These are phyloP conservation scores for Rhyacichthys aspro DNA, from an alignment of 2,797 vertebrate genomes.

Conservation along the genomic window DNA sequence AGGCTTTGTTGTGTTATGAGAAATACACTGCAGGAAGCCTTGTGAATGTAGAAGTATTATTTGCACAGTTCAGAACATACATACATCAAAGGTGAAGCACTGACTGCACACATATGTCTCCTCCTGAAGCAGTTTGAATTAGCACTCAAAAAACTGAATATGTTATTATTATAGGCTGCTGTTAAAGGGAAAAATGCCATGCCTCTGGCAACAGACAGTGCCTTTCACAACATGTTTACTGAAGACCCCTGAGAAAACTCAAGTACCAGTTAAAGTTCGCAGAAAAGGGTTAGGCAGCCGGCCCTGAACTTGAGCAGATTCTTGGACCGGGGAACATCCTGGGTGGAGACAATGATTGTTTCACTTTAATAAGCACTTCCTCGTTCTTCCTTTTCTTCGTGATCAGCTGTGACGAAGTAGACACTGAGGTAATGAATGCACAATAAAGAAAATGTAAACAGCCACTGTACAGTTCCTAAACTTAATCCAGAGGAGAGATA, in stretches of 20 bases:
- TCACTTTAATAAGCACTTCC: conserved; percentile 58
- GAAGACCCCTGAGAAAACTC: conserved; percentile 9
- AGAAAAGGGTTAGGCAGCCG: conserved; percentile 20
- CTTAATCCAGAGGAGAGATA: conserved; percentile 55
- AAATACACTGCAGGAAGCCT: conserved; percentile 4
- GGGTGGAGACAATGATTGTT: conserved; percentile 61
- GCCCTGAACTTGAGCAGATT: conserved; percentile 28
- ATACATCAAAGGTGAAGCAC: conserved; percentile 38
- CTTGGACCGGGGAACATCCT: conserved; percentile 26
- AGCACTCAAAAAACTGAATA: conserved; percentile 12
- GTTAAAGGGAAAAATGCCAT: conserved; percentile 30
- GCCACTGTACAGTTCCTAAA: conserved; percentile 43
- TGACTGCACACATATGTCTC: conserved; percentile 11
- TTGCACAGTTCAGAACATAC: conserved; percentile 18
- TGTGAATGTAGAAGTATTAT: conserved; percentile 30
- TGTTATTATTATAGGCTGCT: conserved; percentile 15
- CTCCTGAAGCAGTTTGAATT: conserved; percentile 31
- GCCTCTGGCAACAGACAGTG: conserved; percentile 19
- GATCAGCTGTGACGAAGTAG: conserved; percentile 51
- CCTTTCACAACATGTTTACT: conserved; percentile 46
- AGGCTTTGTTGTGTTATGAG: conserved; percentile 3
- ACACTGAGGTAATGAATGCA: conserved; percentile 61
- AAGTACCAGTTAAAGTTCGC: conserved; percentile 8
- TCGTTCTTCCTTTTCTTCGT: conserved; percentile 27
- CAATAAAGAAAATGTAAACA: conserved; percentile 78